A percentile compares a stretch with the other conserved stretches of the same genome.
phyloP scores from a whole-genome alignment of 2,113 vertebrate genomes.

The Dolichallabes microphthalmus region DNA sequence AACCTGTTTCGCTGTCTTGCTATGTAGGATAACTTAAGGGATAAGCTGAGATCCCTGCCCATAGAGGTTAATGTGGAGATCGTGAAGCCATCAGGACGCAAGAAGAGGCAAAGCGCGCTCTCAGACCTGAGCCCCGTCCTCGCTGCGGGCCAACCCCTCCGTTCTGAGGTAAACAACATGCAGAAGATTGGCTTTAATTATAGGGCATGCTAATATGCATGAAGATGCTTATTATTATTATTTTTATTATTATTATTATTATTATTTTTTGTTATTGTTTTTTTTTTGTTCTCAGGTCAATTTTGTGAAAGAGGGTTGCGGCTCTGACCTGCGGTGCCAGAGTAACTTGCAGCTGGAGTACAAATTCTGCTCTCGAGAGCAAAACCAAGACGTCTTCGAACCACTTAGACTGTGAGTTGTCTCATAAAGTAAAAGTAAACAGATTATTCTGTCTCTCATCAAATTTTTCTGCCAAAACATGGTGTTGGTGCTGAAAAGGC shows the following conservation, averaged over 20 bases:
- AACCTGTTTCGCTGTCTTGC: neutral
- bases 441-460: neutral
- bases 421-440: neutral
- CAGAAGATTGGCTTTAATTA: neutral
- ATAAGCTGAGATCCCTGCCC: conserved; percentile 87
- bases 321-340: conserved; percentile 80
- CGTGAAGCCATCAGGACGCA: conserved; percentile 61
- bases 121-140: conserved; percentile 79
- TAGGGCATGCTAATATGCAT: neutral
- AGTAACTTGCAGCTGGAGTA: conserved; percentile 86
- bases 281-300: conserved; percentile 75
- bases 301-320: conserved; percentile 92
- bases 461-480: too few relatives aligned
- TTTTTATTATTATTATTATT: neutral
- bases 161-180: conserved; percentile 68
- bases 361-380: conserved; percentile 76
- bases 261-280: neutral
- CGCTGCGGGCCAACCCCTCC: conserved; percentile 71
- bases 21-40: conserved; percentile 82
- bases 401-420: conserved; percentile 79
- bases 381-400: conserved; percentile 72
- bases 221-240: neutral
- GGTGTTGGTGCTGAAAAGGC: too few relatives aligned
- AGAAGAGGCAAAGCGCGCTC: conserved; percentile 70
- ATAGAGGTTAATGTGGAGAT: conserved; percentile 81